Evolutionary conservation across 2,888 invertebrate genomes (phyloP), one percentile per base, ranked within the genome.

Genomic region (Mythimna lalbum): DNA sequence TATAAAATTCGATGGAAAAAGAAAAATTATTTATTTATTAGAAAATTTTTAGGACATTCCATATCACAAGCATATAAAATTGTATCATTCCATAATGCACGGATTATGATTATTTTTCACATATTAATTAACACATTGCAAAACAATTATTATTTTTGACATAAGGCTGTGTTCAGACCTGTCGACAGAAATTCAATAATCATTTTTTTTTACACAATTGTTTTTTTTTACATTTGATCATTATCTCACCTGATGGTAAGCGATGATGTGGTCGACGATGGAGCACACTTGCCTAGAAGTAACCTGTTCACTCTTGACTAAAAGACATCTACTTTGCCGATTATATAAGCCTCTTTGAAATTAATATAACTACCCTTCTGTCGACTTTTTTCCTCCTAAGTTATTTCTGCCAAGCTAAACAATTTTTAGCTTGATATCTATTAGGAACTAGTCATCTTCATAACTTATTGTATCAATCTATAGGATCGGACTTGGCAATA

Each of bases 11-110:
- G 53, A 59, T 43, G 43, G 23, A 43, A 49, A 70, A 47, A 53
- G 3, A 49, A 33, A 67, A 43, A 55, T 23, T 63, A 63, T 56
- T 62, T 63, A 63, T 63, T 74, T 74, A 74, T 62, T 78, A 69
- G 60, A 50, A 57, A 64, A 57, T 0, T 9, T 27, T 63, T 75
- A 52, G 68, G 53, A 61, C 79, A 79, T 79, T 79, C 79, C 79
- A 80, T 79, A 80, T 79, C 76, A 64, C 33, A 21, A 27, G 9
- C 52, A 36, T 52, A 53, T 23, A 17, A 63, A 36, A 59, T 43
- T 21, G 0, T 53, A 47, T 50, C 76, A 79, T 79, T 79, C 80
- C 80, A 36, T 57, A 73, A 59, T 59, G 50, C 67, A 70, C 64
- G 23, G 23, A 21, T 57, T 57, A 17, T 65, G 49, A 52, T 63